These are phyloP conservation scores for Nipponacmea schrenckii DNA, from an alignment of 2,888 invertebrate species.

Conservation along the genomic window DNA sequence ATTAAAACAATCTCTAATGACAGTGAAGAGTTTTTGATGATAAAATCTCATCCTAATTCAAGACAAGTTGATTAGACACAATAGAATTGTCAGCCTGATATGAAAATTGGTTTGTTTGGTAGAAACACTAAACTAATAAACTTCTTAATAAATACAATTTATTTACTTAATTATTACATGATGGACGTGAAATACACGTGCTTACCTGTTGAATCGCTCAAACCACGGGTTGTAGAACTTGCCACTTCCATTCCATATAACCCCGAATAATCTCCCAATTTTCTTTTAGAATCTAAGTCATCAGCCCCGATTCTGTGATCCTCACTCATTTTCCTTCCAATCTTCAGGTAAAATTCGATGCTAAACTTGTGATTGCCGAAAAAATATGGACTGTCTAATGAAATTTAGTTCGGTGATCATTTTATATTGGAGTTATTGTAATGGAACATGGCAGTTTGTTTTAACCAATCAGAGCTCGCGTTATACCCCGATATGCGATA, in stretches of 20 bases:
- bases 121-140: no score
- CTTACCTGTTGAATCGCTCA: slow-evolving; percentile 52
- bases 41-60: no score
- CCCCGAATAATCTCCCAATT: slow-evolving; percentile 86
- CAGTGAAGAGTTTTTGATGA: no score
- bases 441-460: slow-evolving; percentile 9
- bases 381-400: slow-evolving; percentile 48
- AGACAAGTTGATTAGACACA: no score
- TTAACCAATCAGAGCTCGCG: slow-evolving; percentile 39
- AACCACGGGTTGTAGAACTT: slow-evolving; percentile 31
- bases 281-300: slow-evolving; percentile 67
- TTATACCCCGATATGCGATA: slow-evolving; percentile 9
- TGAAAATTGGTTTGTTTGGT: no score
- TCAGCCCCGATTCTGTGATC: slow-evolving; percentile 63
- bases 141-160: no score
- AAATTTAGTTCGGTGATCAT: slow-evolving; percentile 44
- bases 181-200: neutral
- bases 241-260: slow-evolving; percentile 78
- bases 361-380: slow-evolving; percentile 10
- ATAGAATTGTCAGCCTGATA: no score
- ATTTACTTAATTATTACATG: no score
- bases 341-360: neutral
- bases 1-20: no score
- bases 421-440: slow-evolving; percentile 27
- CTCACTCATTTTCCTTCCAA: slow-evolving; percentile 52